Evolutionary conservation across 2,888 invertebrate genomes (phyloP), one percentile per base, ranked within the genome.

Genomic region (Girardia tigrina): DNA sequence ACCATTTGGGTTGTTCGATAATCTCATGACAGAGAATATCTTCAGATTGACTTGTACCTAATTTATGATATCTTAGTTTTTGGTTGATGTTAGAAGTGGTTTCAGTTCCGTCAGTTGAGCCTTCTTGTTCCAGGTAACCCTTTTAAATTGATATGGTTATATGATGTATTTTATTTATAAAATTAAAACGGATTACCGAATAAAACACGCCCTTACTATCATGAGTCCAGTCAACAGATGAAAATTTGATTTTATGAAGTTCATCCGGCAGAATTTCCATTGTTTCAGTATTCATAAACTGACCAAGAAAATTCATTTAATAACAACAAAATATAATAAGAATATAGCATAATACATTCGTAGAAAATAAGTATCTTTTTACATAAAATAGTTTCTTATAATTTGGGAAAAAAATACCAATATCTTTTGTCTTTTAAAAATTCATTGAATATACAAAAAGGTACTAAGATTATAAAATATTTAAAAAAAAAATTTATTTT

Each of bases 141-240:
- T 91, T 12, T 36, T 36, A 8, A 36, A 12, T 12, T 16, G 36
- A 36, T 36, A n/a, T n/a, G n/a, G n/a, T n/a, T n/a, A n/a, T n/a
- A n/a, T n/a, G n/a, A n/a, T n/a, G n/a, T n/a, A n/a, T n/a, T n/a
- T n/a, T n/a, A n/a, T n/a, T n/a, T n/a, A n/a, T n/a, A n/a, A n/a
- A n/a, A n/a, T n/a, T 72, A 72, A 77, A 2, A 26, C 20, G 26
- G 28, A 82, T 79, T 79, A 83, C 83, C 80, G 83, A 90, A 85
- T 97, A 98, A 85, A 98, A 97, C 79, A 97, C 88, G 70, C 97
- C 97, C 81, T 89, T 88, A 84, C 94, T 90, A 84, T 97, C 94
- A 82, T 92, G 91, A 28, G 92, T 92, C 95, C 95, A 98, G 0
- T 91, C 88, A 85, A 95, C 88, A 16, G 89, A 88, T 0, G 93